These are phyloP conservation scores for Pristionchus japonicus DNA, from an alignment of 2,888 invertebrate species.

Conservation along the genomic window DNA sequence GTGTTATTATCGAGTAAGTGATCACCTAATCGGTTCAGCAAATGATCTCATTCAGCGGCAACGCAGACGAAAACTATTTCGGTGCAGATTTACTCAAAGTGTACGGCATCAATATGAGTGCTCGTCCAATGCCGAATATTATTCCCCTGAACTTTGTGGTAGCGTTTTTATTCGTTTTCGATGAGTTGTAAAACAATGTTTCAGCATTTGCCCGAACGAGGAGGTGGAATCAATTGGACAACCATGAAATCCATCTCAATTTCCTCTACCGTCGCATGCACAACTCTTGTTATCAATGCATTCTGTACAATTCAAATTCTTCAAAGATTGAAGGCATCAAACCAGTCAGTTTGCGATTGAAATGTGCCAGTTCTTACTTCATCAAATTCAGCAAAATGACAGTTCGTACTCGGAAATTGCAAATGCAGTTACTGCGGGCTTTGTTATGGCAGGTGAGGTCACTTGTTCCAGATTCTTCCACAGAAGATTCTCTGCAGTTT, in stretches of 20 bases:
- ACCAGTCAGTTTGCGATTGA: no score
- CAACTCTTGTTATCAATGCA: background rate
- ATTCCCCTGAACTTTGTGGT: background rate
- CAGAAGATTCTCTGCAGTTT: background rate
- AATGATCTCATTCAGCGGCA: background rate
- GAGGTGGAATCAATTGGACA: background rate
- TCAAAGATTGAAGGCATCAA: no score
- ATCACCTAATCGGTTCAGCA: background rate
- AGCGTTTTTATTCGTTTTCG: background rate
- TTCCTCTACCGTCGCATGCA: background rate
- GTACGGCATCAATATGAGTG: background rate
- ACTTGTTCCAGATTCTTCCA: no score
- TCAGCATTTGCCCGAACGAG: background rate
- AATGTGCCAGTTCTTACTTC: no score
- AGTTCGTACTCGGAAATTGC: no score
- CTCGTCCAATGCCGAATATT: background rate
- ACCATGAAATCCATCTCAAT: background rate
- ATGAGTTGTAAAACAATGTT: background rate
- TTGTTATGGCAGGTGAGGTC: no score
- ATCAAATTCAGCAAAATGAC: no score
- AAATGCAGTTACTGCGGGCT: no score
- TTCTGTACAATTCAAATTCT: no score
- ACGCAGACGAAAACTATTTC: background rate
- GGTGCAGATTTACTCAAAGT: background rate
- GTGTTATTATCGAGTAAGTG: background rate